Conservation (phyloP, 1,140 invertebrate species). For the honey bee (Apis mellifera) region Amel_HAv3.1 CM009931.2:26498501-26499000, state of each 20-base stretch:
- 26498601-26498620: slow-evolving; percentile 64
- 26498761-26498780: not conserved
- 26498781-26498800: too few relatives aligned
- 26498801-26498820: slow-evolving; percentile 20
- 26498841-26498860: slow-evolving; percentile 63
- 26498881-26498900: slow-evolving; percentile 34
- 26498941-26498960: slow-evolving; percentile 4
- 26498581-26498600: slow-evolving; percentile 28
- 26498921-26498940: slow-evolving; percentile 10
- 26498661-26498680: slow-evolving; percentile 37
- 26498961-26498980: not conserved
- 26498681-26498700: slow-evolving; percentile 28
- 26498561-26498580: not conserved
- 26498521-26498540: slow-evolving; percentile 42
- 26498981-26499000: not conserved
- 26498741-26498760: slow-evolving; percentile 39
- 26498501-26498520: slow-evolving; percentile 38
- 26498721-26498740: slow-evolving; percentile 43
- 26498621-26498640: slow-evolving; percentile 48
- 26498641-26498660: slow-evolving; percentile 57
- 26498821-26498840: not conserved
- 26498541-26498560: not conserved
- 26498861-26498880: slow-evolving; percentile 67
- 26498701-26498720: slow-evolving; percentile 20
- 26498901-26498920: slow-evolving; percentile 24